These are phyloP conservation scores for Ellobium chinense DNA, from an alignment of 2,888 invertebrate genomes.

Conservation along the genomic window DNA sequence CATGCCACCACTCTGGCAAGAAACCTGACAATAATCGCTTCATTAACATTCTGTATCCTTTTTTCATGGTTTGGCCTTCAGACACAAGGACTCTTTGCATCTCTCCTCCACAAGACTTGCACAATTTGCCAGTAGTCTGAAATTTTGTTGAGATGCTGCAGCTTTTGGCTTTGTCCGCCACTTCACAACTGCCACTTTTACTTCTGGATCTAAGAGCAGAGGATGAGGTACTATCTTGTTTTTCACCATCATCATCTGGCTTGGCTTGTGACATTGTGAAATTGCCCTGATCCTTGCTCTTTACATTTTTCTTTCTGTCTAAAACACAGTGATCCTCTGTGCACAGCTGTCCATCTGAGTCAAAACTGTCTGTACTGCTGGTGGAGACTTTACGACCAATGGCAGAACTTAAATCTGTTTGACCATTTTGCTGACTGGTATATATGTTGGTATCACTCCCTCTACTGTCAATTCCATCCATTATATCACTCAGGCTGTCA, in stretches of 20 bases:
- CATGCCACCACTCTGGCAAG: conserved; percentile 50
- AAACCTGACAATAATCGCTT: background rate
- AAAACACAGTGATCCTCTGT: conserved; percentile 21
- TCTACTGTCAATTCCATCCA: no score
- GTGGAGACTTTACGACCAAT: background rate
- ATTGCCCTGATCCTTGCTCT: no score
- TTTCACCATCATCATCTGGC: background rate
- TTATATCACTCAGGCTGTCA: no score
- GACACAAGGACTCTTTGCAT: background rate
- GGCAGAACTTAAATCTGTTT: background rate
- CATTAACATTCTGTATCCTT: background rate
- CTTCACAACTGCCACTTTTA: background rate
- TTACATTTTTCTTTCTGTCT: conserved; percentile 3
- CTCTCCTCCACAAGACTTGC: conserved; percentile 31
- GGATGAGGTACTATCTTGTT: background rate
- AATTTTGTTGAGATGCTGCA: no score
- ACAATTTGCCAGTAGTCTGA: conserved; percentile 2
- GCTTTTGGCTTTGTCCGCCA: background rate
- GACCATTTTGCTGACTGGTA: no score
- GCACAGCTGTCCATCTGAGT: conserved; percentile 25
- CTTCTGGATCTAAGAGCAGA: background rate
- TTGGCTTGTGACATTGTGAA: no score
- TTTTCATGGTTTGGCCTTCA: background rate
- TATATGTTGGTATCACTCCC: no score
- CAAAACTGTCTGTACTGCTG: conserved; percentile 24